These are phyloP conservation scores for Xyliphius kryptos DNA, from an alignment of 2,113 vertebrate species.

Conservation along the genomic window DNA sequence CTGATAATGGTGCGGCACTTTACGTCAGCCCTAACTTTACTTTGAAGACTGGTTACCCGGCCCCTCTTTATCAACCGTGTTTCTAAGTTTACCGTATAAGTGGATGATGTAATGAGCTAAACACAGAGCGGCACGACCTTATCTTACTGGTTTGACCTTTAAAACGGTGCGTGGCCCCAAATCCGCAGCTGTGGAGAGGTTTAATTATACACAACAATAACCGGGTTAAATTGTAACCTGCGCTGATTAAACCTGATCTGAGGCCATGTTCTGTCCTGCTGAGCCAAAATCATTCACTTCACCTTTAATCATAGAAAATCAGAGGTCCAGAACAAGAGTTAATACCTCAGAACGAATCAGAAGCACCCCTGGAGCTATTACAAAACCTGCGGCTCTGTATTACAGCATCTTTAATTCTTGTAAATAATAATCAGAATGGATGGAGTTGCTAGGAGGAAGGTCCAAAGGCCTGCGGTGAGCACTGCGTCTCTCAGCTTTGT, in stretches of 20 bases:
- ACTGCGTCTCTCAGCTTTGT: constrained; percentile 10
- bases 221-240: constrained; percentile 14
- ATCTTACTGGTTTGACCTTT: constrained; percentile 12
- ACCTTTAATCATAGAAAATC: constrained; percentile 5
- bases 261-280: no score
- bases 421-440: background rate
- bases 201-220: constrained; percentile 2
- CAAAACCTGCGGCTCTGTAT: background rate
- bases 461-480: background rate
- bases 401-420: background rate
- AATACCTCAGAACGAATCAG: background rate
- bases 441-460: background rate
- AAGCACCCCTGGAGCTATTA: constrained; percentile 6
- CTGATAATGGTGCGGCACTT: no score
- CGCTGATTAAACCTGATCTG: no score
- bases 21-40: background rate
- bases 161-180: background rate
- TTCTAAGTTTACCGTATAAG: constrained; percentile 3
- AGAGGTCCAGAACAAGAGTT: constrained; percentile 11
- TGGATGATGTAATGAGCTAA: constrained; percentile 14
- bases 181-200: constrained; percentile 3
- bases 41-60: background rate
- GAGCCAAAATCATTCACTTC: no score
- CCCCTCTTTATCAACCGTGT: background rate
- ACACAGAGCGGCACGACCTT: background rate